These are phyloP conservation scores for Mythimna loreyi DNA, from an alignment of 2,888 invertebrate species.

Conservation along the genomic window DNA sequence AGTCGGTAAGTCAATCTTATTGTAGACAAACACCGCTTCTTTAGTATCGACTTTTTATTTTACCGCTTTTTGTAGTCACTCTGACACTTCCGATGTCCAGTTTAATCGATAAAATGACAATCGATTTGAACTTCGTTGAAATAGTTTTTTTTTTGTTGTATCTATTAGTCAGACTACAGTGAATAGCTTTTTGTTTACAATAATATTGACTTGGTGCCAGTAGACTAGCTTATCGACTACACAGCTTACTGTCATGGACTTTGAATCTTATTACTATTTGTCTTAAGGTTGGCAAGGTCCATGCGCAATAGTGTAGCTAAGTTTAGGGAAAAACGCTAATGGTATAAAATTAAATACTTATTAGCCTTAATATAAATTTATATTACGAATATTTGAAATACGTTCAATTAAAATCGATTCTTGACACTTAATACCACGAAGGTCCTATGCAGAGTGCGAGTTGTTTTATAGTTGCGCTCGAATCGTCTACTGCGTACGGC, in stretches of 20 bases:
- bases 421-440: slow-evolving; percentile 31
- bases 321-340: slow-evolving; percentile 40
- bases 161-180: slow-evolving; percentile 24
- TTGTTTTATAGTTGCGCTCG: no score
- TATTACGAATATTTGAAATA: slow-evolving; percentile 49
- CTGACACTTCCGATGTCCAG: slow-evolving; percentile 19
- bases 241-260: slow-evolving; percentile 32
- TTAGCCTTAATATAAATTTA: slow-evolving; percentile 46
- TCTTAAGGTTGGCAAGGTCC: slow-evolving; percentile 37
- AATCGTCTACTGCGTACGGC: no score
- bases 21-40: slow-evolving; percentile 49
- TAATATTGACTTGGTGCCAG: slow-evolving; percentile 61
- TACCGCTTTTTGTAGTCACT: slow-evolving; percentile 31
- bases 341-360: slow-evolving; percentile 48
- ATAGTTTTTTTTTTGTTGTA: slow-evolving; percentile 27
- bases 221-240: slow-evolving; percentile 51
- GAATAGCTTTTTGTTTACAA: slow-evolving; percentile 53
- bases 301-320: slow-evolving; percentile 40
- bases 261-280: slow-evolving; percentile 30
- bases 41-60: slow-evolving; percentile 12
- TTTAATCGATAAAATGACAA: slow-evolving; percentile 29
- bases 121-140: slow-evolving; percentile 19
- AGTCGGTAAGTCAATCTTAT: slow-evolving; percentile 58
- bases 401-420: slow-evolving; percentile 52
- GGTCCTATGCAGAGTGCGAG: no score